phyloP scores from a whole-genome alignment of 2,113 vertebrate genomes.

The Meriones unguiculatus region DNA sequence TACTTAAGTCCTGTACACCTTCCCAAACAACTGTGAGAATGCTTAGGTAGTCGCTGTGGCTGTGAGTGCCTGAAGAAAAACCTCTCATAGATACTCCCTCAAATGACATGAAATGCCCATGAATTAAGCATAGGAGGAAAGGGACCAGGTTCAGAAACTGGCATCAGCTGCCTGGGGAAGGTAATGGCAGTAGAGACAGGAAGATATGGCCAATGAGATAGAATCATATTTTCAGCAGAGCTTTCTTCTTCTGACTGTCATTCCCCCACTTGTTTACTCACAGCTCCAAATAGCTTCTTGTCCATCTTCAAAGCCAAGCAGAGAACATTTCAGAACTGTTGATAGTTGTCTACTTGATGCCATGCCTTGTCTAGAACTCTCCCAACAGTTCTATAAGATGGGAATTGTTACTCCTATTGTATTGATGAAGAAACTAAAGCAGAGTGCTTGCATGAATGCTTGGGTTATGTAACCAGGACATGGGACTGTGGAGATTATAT shows the following conservation, averaged over 20 bases:
- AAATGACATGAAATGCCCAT: not conserved
- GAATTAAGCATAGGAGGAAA: not conserved
- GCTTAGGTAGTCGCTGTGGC: not conserved
- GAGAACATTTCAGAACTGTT: not conserved
- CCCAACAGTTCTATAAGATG: not conserved
- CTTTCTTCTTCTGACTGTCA: not conserved
- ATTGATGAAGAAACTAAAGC: conserved; percentile 13
- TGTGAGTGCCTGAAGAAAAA: conserved; percentile 38
- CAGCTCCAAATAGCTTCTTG: conserved; percentile 26
- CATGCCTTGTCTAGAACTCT: not conserved
- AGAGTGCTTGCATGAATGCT: conserved; percentile 4
- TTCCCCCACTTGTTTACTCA: conserved; percentile 9
- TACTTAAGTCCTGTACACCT: not conserved
- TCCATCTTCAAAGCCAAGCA: not conserved
- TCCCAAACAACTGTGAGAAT: conserved; percentile 38
- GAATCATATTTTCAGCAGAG: not conserved
- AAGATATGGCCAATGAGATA: not conserved
- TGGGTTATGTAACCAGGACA: not conserved
- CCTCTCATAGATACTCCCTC: not conserved
- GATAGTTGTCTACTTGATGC: not conserved
- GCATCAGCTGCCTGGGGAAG: not conserved
- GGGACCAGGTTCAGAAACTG: not conserved
- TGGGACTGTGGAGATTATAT: not conserved
- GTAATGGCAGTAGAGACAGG: not conserved
- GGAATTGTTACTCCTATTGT: conserved; percentile 18